Conservation (phyloP, 1,140 invertebrate species). For the Papilio dardanus region DNA sequence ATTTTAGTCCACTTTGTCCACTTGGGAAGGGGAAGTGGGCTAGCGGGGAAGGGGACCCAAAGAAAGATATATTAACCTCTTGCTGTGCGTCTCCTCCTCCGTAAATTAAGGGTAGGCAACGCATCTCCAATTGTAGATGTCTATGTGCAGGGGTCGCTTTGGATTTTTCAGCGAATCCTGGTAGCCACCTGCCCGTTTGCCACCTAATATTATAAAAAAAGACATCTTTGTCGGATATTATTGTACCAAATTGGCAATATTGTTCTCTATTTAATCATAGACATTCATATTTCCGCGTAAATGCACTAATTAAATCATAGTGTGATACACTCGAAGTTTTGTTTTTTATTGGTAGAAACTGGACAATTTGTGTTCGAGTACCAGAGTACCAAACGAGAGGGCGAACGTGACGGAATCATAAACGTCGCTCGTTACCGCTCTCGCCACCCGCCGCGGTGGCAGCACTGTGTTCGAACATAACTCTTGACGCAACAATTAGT, state of each 20-base stretch:
- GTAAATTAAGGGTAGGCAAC: no score
- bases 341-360: not conserved
- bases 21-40: no score
- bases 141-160: no score
- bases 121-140: no score
- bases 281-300: no score
- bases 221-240: not conserved
- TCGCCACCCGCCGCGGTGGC: not conserved
- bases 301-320: not conserved
- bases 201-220: no score
- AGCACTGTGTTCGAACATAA: not conserved
- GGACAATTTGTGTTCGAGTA: constrained; percentile 12
- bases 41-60: no score
- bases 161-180: no score
- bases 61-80: no score
- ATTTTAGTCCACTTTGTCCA: no score
- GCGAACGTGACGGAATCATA: constrained; percentile 29
- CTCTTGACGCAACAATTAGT: constrained; percentile 25
- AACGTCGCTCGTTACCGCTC: constrained; percentile 3
- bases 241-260: not conserved
- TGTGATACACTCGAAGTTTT: not conserved
- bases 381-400: constrained; percentile 5
- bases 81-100: no score
- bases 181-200: no score
- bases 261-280: not conserved